These are phyloP conservation scores for Stramonita haemastoma DNA, from an alignment of 2,888 invertebrate species.

Conservation along the genomic window DNA sequence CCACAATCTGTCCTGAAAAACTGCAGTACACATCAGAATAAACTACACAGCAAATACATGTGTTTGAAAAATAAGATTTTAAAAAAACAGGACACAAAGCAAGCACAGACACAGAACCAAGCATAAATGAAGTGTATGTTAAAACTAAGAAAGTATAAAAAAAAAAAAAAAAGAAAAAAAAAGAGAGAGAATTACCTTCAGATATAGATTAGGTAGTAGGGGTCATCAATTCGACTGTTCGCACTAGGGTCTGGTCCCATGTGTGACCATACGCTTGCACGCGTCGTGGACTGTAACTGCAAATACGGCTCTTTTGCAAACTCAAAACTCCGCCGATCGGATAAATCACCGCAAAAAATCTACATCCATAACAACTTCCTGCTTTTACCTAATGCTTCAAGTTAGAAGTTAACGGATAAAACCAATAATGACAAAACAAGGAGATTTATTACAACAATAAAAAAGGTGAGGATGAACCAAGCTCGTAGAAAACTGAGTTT, in stretches of 20 bases:
- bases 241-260: slow-evolving; percentile 50
- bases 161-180: background rate
- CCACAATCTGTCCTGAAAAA: no score
- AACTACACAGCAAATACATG: no score
- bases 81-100: background rate
- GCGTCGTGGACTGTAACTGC: slow-evolving; percentile 51
- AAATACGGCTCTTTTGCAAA: slow-evolving; percentile 44
- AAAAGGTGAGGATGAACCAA: no score
- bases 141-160: background rate
- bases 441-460: no score
- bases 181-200: background rate
- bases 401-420: background rate
- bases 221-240: slow-evolving; percentile 44
- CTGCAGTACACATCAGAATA: no score
- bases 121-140: no score
- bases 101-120: background rate
- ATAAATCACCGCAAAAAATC: slow-evolving; percentile 4
- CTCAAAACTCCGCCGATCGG: slow-evolving; percentile 29
- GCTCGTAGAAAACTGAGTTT: no score
- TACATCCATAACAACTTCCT: background rate
- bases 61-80: no score
- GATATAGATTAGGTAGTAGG: slow-evolving; percentile 47
- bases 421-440: background rate
- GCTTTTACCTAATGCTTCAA: background rate
- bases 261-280: slow-evolving; percentile 51